Conservation (phyloP, 1,140 invertebrate species). For the Aphis craccivora region DNA sequence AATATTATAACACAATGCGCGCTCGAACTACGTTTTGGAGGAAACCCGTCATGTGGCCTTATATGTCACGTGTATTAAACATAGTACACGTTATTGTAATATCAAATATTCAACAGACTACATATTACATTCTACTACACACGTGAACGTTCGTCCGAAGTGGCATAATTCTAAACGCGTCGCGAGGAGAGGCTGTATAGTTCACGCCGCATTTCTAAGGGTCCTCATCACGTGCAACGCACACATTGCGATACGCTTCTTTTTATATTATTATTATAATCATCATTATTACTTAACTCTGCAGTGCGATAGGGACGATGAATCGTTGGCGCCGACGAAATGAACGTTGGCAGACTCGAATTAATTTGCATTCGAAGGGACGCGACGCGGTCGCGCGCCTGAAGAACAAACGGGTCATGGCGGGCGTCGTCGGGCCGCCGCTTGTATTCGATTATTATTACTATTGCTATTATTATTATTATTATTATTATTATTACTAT, state of each 20-base stretch:
- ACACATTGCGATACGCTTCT: neutral
- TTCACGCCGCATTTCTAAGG: slow-evolving; percentile 33
- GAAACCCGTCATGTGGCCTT: neutral
- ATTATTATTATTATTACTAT: neutral
- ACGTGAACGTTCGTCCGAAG: neutral
- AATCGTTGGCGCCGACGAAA: slow-evolving; percentile 35
- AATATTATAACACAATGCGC: too few relatives aligned
- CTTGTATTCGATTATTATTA: too few relatives aligned
- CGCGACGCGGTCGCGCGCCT: neutral
- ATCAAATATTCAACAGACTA: neutral
- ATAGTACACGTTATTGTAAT: neutral
- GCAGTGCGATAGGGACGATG: neutral
- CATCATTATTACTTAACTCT: neutral
- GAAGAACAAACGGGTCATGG: slow-evolving; percentile 38
- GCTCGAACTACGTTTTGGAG: neutral
- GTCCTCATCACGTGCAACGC: neutral
- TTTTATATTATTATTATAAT: neutral
- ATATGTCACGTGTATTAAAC: neutral
- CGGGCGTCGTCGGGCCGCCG: neutral
- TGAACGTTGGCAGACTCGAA: slow-evolving; percentile 35
- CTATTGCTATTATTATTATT: neutral
- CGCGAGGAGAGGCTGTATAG: neutral
- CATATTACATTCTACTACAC: neutral
- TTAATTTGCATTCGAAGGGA: slow-evolving; percentile 47
- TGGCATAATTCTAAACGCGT: neutral